Conservation (phyloP, 2,797 vertebrate species). For the Prunella strophiata region DNA sequence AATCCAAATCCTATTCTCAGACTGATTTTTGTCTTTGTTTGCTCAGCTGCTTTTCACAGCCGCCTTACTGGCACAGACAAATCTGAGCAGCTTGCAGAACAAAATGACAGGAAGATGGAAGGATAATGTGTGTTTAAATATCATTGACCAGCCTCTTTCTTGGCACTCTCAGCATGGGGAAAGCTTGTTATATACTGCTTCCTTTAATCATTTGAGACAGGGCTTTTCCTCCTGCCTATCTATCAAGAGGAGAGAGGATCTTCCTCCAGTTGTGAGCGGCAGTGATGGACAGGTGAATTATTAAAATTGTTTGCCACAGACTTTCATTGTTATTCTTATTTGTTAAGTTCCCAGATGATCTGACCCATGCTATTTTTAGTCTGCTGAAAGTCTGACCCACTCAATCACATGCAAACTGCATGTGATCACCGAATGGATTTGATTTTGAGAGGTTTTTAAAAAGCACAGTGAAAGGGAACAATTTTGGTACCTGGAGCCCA, state of each 20-base stretch:
- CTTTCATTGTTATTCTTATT: slow-evolving; percentile 37
- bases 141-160: slow-evolving; percentile 57
- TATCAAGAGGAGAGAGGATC: slow-evolving; percentile 39
- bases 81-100: slow-evolving; percentile 61
- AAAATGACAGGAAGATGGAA: slow-evolving; percentile 71
- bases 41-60: slow-evolving; percentile 37
- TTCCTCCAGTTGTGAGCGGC: slow-evolving; percentile 40
- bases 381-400: neutral
- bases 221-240: slow-evolving; percentile 48
- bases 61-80: slow-evolving; percentile 15
- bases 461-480: neutral
- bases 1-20: slow-evolving; percentile 4
- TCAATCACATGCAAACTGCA: neutral
- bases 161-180: slow-evolving; percentile 46
- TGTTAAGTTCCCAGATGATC: neutral
- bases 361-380: neutral
- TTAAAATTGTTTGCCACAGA: slow-evolving; percentile 62
- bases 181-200: slow-evolving; percentile 58
- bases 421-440: neutral
- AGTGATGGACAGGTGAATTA: slow-evolving; percentile 69
- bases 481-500: neutral
- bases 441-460: neutral
- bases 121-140: slow-evolving; percentile 71
- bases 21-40: slow-evolving; percentile 55
- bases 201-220: slow-evolving; percentile 68